These are phyloP conservation scores for Montipora capricornis DNA, from an alignment of 64 coral and sea anemone genomes.

Conservation along the genomic window DNA sequence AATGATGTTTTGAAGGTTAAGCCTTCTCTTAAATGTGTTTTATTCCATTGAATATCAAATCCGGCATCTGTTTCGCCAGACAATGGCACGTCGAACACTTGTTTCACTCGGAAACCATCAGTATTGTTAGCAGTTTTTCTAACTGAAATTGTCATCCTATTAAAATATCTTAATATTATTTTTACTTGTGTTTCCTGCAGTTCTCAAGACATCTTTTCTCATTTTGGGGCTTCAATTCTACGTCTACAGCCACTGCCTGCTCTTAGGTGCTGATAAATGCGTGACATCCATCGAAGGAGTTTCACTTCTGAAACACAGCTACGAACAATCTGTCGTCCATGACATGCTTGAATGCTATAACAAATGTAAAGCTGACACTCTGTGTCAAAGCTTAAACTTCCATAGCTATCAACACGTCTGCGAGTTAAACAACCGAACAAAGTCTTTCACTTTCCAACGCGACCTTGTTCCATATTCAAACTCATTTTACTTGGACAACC, in stretches of 20 bases:
- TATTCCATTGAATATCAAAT: too few species aligned
- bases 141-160: too few species aligned
- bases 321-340: background rate
- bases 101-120: too few species aligned
- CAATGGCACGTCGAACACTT: too few species aligned
- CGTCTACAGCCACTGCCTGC: background rate
- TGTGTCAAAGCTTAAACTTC: slow-evolving; percentile 74
- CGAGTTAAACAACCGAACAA: slow-evolving; percentile 76
- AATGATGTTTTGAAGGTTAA: too few species aligned
- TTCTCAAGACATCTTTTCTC: background rate
- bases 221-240: background rate
- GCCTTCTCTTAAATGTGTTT: too few species aligned
- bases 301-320: slow-evolving; percentile 25
- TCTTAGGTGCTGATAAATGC: slow-evolving; percentile 11
- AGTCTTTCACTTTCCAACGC: background rate
- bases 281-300: slow-evolving; percentile 49
- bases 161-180: too few species aligned
- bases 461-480: background rate
- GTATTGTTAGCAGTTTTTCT: too few species aligned
- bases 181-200: background rate
- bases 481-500: slow-evolving; percentile 58
- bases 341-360: slow-evolving; percentile 66
- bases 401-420: slow-evolving; percentile 31
- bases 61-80: too few species aligned
- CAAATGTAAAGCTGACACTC: slow-evolving; percentile 32